phyloP scores from a whole-genome alignment of 2,888 invertebrate species.

The Keiferia lycopersicella region DNA sequence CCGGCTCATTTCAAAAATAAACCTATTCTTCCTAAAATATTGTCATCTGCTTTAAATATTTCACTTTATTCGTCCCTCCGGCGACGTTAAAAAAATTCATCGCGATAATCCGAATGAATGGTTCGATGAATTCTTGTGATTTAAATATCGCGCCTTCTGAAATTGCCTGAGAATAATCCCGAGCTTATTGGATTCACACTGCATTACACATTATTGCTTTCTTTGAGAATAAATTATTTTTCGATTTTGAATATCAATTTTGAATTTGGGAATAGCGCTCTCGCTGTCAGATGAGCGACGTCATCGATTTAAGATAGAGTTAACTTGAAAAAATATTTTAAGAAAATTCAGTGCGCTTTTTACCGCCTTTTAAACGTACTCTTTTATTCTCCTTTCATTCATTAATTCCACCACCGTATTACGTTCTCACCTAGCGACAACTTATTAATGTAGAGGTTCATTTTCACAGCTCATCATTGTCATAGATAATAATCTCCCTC shows the following conservation, averaged over 20 bases:
- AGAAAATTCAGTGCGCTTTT: background rate
- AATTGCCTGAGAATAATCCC: slow-evolving; percentile 27
- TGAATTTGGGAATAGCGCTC: background rate
- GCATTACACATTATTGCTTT: slow-evolving; percentile 16
- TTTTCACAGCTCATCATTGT: slow-evolving; percentile 16
- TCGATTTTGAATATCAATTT: slow-evolving; percentile 4
- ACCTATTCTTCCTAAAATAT: slow-evolving; percentile 79
- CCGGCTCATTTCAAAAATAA: slow-evolving; percentile 75
- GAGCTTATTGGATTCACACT: slow-evolving; percentile 24
- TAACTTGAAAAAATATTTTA: background rate
- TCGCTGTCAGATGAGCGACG: background rate
- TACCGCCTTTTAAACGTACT: background rate
- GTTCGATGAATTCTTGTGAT: slow-evolving; percentile 56
- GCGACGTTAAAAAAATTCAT: slow-evolving; percentile 61
- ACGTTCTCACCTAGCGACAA: slow-evolving; percentile 5
- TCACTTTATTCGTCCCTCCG: slow-evolving; percentile 73
- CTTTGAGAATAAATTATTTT: slow-evolving; percentile 8
- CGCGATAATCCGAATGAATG: slow-evolving; percentile 56
- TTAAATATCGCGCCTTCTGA: slow-evolving; percentile 42
- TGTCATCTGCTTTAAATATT: slow-evolving; percentile 79
- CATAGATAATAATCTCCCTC: slow-evolving; percentile 10
- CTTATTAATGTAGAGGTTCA: slow-evolving; percentile 12
- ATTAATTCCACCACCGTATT: background rate
- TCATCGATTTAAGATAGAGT: background rate
- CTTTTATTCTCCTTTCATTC: background rate